A percentile compares a stretch with the other conserved stretches of the same genome.
phyloP scores from a whole-genome alignment of 64 coral and sea anemone species.

The Astreopora myriophthalma region DNA sequence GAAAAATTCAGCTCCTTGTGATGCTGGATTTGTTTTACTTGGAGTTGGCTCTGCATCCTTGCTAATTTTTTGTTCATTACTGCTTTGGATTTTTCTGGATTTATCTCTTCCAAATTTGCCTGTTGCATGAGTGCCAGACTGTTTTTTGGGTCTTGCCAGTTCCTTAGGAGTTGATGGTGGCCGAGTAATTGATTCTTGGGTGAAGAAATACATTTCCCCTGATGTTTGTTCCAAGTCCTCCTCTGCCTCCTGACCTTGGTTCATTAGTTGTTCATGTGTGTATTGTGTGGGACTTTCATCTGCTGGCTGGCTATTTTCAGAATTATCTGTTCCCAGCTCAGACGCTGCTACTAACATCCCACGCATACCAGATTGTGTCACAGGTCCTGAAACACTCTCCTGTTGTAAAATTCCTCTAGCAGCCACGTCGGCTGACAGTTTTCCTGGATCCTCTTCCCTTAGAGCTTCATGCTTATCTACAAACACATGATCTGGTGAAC shows the following conservation, averaged over 20 bases:
- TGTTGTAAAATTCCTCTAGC: slow-evolving; percentile 30
- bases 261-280: too few species aligned
- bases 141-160: neutral
- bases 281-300: too few species aligned
- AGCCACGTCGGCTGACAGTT: slow-evolving; percentile 32
- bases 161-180: neutral
- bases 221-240: neutral
- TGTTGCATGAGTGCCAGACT: too few species aligned
- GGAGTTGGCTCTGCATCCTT: neutral
- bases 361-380: slow-evolving; percentile 10
- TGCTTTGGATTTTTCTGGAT: neutral
- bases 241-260: neutral
- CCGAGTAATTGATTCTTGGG: neutral
- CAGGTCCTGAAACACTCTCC: neutral
- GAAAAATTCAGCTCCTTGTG: neutral
- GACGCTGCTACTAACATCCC: slow-evolving; percentile 3
- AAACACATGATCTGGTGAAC: slow-evolving; percentile 45
- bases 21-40: neutral
- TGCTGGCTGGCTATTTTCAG: neutral
- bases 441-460: slow-evolving; percentile 33
- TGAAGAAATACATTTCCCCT: neutral
- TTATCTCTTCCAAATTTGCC: neutral
- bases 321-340: neutral
- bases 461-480: neutral
- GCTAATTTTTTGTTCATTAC: neutral